Evolutionary conservation across 2,888 invertebrate genomes (phyloP), one percentile per base, ranked within the genome.

Genomic region (Orthosia gothica): DNA sequence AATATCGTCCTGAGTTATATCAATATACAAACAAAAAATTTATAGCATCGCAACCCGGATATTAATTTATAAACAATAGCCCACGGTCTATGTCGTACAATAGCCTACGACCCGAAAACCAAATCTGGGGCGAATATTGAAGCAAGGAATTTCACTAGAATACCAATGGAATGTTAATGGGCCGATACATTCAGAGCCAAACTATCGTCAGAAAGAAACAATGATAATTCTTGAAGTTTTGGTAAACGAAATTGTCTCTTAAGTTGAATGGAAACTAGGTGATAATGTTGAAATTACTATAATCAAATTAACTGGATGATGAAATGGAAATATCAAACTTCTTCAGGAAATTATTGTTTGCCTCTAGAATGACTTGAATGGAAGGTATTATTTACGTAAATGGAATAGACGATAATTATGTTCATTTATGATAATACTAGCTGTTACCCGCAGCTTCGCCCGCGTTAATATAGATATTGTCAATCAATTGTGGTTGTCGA

Each of bases 121-220:
- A 72, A 86, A 91, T 89, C 85, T 89, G 78, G 89, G 87, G 84
- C 89, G 73, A 87, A 85, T 87, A 90, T 88, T 88, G 82, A 83
- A 84, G 71, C 84, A 85, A 82, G 88, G 87, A 87, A 90, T 90
- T 83, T 81, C 71, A 74, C 81, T 79, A 89, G 85, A 89, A 89
- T 89, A 79, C 82, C 84, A 78, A 73, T 75, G 85, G 90, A 91
- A 91, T 90, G 85, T 89, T 91, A 91, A 91, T 90, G 84, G 85
- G 74, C 65, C 76, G 83, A 87, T 88, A 89, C 85, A 85, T 89
- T 87, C 72, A 59, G 71, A 79, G 78, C 86, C 83, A 82, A 85
- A 85, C 87, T 88, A 82, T 68, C 58, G 61, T 67, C 75, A 70
- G 65, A 84, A 85, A 84, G 81, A 86, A 89, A 86, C 75, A 86